Percentiles rank a stretch among this genome's conserved stretches.
These are phyloP conservation scores for Ridgeia piscesae DNA, from an alignment of 1,140 invertebrate species.

Conservation along the genomic window DNA sequence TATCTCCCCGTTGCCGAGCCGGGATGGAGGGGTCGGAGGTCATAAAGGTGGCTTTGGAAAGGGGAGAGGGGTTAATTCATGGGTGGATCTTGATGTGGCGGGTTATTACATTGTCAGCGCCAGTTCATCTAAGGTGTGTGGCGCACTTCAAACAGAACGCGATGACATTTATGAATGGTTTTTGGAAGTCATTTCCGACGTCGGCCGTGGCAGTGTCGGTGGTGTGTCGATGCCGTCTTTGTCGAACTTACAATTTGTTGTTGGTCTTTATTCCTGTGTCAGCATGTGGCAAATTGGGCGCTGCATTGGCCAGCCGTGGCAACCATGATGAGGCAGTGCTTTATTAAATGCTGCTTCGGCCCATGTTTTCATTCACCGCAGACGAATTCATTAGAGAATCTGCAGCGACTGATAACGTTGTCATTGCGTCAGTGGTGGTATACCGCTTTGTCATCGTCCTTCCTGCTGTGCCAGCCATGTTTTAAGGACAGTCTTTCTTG, in stretches of 20 bases:
- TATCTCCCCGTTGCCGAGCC: neutral
- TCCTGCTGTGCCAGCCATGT: neutral
- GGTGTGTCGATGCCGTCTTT: neutral
- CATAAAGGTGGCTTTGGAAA: neutral
- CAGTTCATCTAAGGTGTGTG: neutral
- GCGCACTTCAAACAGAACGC: neutral
- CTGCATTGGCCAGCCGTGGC: neutral
- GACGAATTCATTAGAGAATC: neutral
- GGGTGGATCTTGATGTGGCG: neutral
- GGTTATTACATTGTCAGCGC: neutral
- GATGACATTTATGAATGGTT: conserved; percentile 6
- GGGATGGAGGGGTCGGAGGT: neutral
- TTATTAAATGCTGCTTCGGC: neutral
- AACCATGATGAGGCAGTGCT: neutral
- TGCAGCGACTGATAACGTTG: neutral
- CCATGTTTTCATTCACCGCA: neutral
- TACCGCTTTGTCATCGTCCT: neutral
- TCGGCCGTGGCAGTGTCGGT: neutral
- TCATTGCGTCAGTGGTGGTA: neutral
- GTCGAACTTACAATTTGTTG: neutral
- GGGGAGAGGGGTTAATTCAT: neutral
- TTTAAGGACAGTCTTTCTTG: neutral
- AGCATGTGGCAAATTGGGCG: neutral
- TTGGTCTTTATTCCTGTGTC: neutral
- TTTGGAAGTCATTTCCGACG: neutral